A percentile compares a stretch with the other conserved stretches of the same genome.
Evolutionary conservation across 2,797 vertebrate species (phyloP).

Genomic region (Serranus cabrilla): DNA sequence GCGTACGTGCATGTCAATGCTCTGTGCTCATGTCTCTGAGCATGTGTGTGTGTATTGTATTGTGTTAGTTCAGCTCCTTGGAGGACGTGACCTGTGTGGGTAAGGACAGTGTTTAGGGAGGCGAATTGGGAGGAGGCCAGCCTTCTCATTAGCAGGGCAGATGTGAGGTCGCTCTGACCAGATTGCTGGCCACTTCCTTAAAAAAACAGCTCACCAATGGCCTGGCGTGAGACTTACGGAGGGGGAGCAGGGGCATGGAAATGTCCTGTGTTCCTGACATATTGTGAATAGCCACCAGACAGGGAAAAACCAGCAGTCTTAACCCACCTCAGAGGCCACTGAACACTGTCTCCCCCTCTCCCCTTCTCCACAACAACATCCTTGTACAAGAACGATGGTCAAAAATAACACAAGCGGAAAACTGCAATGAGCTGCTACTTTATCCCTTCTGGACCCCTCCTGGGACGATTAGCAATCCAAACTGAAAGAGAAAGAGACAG

Average conservation of each 20-base stretch:
- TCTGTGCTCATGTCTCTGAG: slow-evolving; percentile 34
- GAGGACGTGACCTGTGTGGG: slow-evolving; percentile 91
- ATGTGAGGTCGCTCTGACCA: slow-evolving; percentile 90
- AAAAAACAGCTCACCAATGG: slow-evolving; percentile 90
- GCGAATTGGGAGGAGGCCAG: slow-evolving; percentile 85
- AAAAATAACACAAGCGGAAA: slow-evolving; percentile 86
- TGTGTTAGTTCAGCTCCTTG: slow-evolving; percentile 75
- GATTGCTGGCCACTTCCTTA: slow-evolving; percentile 93
- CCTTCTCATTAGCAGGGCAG: slow-evolving; percentile 91
- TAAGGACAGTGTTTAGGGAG: slow-evolving; percentile 86
- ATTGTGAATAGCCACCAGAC: slow-evolving; percentile 89
- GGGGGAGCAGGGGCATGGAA: slow-evolving; percentile 81
- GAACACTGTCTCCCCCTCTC: slow-evolving; percentile 70
- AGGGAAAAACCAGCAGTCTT: slow-evolving; percentile 83
- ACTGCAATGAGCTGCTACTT: slow-evolving; percentile 81
- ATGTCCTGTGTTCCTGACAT: slow-evolving; percentile 89
- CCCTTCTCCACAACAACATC: slow-evolving; percentile 86
- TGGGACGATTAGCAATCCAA: slow-evolving; percentile 84
- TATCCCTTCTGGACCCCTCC: slow-evolving; percentile 77
- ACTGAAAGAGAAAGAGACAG: slow-evolving; percentile 74
- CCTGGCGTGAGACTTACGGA: slow-evolving; percentile 82
- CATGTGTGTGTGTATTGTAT: slow-evolving; percentile 46
- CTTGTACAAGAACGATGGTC: slow-evolving; percentile 88
- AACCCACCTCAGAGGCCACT: slow-evolving; percentile 84
- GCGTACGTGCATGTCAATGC: slow-evolving; percentile 37